Base-by-base conservation (phyloP, 2,888 invertebrate species). In the Notocelia uddmanniana region DNA sequence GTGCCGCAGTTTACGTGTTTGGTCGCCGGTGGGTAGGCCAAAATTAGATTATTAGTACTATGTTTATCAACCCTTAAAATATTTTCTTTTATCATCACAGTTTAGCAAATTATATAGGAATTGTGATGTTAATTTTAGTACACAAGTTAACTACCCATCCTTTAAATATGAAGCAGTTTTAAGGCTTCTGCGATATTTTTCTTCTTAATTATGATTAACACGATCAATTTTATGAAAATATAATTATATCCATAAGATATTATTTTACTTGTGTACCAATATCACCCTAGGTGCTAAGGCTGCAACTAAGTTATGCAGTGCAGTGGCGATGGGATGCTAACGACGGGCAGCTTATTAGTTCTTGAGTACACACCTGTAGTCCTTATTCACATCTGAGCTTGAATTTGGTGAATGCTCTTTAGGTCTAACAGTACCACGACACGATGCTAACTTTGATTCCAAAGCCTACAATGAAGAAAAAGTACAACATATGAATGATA, bases 361-460 rank as follows among this genome's bases (percentile, higher is more conserved):
- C 93, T 93, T 93, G 88, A 93, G 90, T 88, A 91, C 92, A 89
- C 94, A 94, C 90, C 94, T 94, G 94, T 92, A 94, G 89, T 94
- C 94, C 91, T 94, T 94, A 92, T 84, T 93, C 80, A 93, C 94
- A 78, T 94, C 94, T 77, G 93, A 83, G 80, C 87, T 86, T 74
- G 91, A 84, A 85, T 94, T 94, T 84, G 94, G 90, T 81, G 94
- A 91, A 82, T 90, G 93, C 83, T 93, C 94, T 89, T 92, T 93
- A 90, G 94, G 93, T 91, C 92, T 94, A 92, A 93, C 91, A 73
- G 94, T 89, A 91, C 93, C 93, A 80, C 95, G 94, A 94, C 95
- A 95, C 84, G 95, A 95, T 79, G 95, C 95, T 90, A 96, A 94
- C 88, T 96, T 96, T 86, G 95, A 95, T 94, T 96, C 96, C 94